Percentiles rank a stretch among this genome's conserved stretches.
Conservation (phyloP, 2,888 invertebrate species). For the Polyploca ridens region DNA sequence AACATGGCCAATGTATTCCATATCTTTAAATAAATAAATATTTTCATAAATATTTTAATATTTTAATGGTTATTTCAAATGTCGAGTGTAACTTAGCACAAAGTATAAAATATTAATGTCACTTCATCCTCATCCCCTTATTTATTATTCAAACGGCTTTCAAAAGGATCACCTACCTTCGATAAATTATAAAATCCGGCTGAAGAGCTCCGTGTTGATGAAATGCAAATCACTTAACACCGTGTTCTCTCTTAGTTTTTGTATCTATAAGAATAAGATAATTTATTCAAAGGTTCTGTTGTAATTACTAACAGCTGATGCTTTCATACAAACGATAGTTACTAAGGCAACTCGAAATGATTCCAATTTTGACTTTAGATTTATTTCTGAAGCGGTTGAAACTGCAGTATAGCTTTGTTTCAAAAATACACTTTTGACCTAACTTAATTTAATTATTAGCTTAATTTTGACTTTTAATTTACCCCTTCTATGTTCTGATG, state of each 20-base stretch:
- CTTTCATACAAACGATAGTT: too few relatives aligned
- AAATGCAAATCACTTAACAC: conserved; percentile 59
- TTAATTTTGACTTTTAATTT: too few relatives aligned
- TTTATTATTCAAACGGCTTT: conserved; percentile 64
- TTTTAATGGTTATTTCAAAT: neutral
- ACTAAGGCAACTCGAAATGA: too few relatives aligned
- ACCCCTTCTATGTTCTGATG: too few relatives aligned
- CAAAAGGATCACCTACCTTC: conserved; percentile 59
- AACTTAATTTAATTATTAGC: too few relatives aligned
- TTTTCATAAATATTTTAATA: too few relatives aligned
- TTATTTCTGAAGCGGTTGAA: too few relatives aligned
- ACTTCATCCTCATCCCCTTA: conserved; percentile 43
- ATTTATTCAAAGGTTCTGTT: neutral
- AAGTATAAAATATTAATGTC: conserved; percentile 56
- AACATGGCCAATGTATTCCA: too few relatives aligned
- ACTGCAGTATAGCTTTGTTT: too few relatives aligned
- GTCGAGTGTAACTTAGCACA: conserved; percentile 30
- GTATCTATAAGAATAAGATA: neutral
- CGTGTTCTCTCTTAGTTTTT: conserved; percentile 18
- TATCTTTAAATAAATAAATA: too few relatives aligned
- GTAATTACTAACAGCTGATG: neutral
- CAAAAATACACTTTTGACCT: too few relatives aligned
- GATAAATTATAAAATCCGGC: conserved; percentile 66
- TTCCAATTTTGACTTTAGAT: too few relatives aligned
- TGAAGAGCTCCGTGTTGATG: conserved; percentile 55